Evolutionary conservation across 2,888 invertebrate species (phyloP), one percentile per base, ranked within the genome.

Genomic region (Platycheirus rosarum): DNA sequence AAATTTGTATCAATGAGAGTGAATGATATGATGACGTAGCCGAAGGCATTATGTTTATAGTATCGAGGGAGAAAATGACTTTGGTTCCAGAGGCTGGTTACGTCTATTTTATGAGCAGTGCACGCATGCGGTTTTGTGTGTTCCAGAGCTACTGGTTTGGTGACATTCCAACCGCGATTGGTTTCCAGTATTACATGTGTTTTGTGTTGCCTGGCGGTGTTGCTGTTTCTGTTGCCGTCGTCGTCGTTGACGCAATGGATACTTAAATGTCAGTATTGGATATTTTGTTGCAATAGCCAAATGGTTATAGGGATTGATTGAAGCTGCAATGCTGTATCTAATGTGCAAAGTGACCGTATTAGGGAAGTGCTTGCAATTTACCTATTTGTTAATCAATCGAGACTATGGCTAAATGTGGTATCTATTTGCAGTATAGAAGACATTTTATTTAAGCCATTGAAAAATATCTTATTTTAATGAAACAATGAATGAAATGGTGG

Each of bases 71-170:
- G 62, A 32, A 71, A 65, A 48, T 51, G 65, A 42, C 42, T 66
- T 66, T 40, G 48, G 65, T 66, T 65, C 55, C 49, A 57, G 40
- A 57, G 23, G 44, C 13, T 66, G 29, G 42, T 44, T 60, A 60
- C 29, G 11, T 40, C 46, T 40, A 40, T 48, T 16, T 42, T 42
- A 16, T 42, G 57, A 42, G 29, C 57, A 65, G 37, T 62, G 66
- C 32, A 78, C 78, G 78, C 73, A 78, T 77, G 77, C 57, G 69
- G 75, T 48, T 26, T n/a, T 40, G 8, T 60, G n/a, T 60, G 16
- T 42, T 18, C 9, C 3, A 8, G 23, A 57, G 55, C 57, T 48
- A 70, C 70, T 71, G 63, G 73, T 68, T 66, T 8, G 46, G 62
- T 51, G 60, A 73, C 78, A 78, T 78, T 78, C 78, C 66, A 26